Evolutionary conservation across 2,888 invertebrate genomes (phyloP).

Genomic region (Frankliniella intonsa): DNA sequence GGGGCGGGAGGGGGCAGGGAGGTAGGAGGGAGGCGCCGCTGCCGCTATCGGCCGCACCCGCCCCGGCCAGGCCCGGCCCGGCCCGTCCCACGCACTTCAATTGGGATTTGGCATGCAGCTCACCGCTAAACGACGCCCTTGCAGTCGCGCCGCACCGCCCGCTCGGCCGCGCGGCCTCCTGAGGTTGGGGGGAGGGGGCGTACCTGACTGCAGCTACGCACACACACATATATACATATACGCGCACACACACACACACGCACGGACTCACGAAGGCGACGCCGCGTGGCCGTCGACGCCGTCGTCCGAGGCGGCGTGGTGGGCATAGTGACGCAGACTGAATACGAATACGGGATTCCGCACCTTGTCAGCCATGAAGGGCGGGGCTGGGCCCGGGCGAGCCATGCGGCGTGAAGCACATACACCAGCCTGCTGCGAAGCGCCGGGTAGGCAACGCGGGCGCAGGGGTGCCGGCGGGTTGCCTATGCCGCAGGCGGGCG

Average conservation of each 20-base stretch:
- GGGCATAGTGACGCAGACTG: no score
- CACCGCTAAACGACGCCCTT: slow-evolving; percentile 19
- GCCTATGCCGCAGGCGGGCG: neutral
- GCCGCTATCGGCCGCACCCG: neutral
- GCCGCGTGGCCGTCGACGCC: neutral
- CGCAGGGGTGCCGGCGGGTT: no score
- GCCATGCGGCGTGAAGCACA: no score
- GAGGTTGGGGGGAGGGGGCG: neutral
- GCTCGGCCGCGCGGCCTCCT: neutral
- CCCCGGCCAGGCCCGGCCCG: neutral
- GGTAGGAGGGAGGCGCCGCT: neutral
- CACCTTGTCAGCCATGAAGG: no score
- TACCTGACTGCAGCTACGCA: no score
- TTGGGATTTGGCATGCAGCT: slow-evolving; percentile 24
- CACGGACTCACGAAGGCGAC: neutral
- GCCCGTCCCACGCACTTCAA: slow-evolving; percentile 17
- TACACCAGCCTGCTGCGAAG: no score
- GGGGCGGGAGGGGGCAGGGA: neutral
- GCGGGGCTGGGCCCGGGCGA: no score
- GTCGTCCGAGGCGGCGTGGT: neutral
- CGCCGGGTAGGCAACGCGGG: no score
- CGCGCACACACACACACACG: no score
- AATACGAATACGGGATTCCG: no score
- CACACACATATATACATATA: no score
- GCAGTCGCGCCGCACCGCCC: neutral